A percentile compares a stretch with the other conserved stretches of the same genome.
Evolutionary conservation across 2,113 vertebrate genomes (phyloP).

Genomic region (Mionectes macconnelli): DNA sequence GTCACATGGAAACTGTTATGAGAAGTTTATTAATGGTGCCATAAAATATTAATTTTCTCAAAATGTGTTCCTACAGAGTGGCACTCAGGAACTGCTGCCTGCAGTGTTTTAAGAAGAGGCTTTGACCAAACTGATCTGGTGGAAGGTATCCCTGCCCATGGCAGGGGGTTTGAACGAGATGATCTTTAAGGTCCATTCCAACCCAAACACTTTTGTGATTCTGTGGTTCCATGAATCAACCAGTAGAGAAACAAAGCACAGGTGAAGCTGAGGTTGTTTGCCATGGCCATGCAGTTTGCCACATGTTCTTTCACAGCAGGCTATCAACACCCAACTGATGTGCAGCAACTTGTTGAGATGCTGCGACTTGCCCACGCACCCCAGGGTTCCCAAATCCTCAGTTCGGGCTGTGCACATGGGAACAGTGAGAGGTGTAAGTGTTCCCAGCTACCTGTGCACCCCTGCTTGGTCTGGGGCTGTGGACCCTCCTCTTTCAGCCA

Average conservation of each 20-base stretch:
- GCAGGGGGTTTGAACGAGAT: neutral
- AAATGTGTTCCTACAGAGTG: neutral
- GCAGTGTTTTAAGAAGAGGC: neutral
- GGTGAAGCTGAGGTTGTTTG: neutral
- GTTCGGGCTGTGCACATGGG: neutral
- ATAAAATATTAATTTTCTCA: neutral
- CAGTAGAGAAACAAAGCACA: neutral
- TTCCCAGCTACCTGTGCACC: neutral
- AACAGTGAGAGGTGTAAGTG: neutral
- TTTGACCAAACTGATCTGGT: neutral
- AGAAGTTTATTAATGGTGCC: neutral
- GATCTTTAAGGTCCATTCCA: neutral
- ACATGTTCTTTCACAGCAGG: rapidly evolving
- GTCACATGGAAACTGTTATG: neutral
- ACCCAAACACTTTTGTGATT: neutral
- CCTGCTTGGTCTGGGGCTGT: neutral
- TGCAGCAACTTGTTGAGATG: neutral
- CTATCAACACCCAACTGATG: neutral
- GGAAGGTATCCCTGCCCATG: neutral
- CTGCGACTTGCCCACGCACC: neutral
- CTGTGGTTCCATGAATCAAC: neutral
- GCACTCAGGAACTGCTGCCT: neutral
- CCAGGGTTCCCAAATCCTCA: neutral
- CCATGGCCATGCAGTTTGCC: neutral
- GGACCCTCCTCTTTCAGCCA: neutral